Percentiles rank a stretch among this genome's conserved stretches.
phyloP scores from a whole-genome alignment of 2,888 invertebrate genomes.

The Pasiphila rectangulata region DNA sequence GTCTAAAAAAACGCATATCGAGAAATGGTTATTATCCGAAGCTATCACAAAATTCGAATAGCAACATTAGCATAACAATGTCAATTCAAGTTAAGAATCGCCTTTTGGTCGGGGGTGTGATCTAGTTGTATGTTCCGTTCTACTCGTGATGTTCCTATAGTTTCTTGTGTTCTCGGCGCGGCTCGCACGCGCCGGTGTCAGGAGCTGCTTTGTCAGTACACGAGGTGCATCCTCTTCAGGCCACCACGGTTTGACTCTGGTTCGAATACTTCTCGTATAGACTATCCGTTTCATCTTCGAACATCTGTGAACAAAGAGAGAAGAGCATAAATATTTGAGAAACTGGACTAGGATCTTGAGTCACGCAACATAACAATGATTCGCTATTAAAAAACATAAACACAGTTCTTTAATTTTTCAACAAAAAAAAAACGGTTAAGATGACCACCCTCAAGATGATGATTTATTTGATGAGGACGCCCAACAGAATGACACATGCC shows the following conservation, averaged over 20 bases:
- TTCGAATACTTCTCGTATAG: slow-evolving; percentile 52
- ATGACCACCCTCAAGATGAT: too few species aligned
- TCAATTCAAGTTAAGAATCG: background rate
- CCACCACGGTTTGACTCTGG: slow-evolving; percentile 49
- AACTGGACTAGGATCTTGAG: too few species aligned
- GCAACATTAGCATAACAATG: too few species aligned
- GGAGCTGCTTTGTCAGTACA: background rate
- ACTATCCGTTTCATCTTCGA: slow-evolving; percentile 56
- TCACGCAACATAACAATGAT: too few species aligned
- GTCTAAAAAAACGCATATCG: too few species aligned
- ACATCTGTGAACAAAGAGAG: slow-evolving; percentile 38
- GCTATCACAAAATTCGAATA: background rate
- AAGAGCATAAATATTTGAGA: slow-evolving; percentile 1
- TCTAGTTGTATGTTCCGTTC: slow-evolving; percentile 2
- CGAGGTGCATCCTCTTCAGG: slow-evolving; percentile 31
- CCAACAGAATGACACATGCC: too few species aligned
- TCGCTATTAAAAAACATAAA: too few species aligned
- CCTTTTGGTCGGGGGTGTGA: slow-evolving; percentile 26
- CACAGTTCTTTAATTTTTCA: too few species aligned
- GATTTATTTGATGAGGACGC: too few species aligned
- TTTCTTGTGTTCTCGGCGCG: background rate
- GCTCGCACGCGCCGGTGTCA: too few species aligned
- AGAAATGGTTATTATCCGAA: too few species aligned
- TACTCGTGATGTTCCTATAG: background rate
- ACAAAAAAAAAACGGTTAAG: too few species aligned